Conservation (phyloP, 2,797 vertebrate species). For the Spinibarbus caldwelli region DNA sequence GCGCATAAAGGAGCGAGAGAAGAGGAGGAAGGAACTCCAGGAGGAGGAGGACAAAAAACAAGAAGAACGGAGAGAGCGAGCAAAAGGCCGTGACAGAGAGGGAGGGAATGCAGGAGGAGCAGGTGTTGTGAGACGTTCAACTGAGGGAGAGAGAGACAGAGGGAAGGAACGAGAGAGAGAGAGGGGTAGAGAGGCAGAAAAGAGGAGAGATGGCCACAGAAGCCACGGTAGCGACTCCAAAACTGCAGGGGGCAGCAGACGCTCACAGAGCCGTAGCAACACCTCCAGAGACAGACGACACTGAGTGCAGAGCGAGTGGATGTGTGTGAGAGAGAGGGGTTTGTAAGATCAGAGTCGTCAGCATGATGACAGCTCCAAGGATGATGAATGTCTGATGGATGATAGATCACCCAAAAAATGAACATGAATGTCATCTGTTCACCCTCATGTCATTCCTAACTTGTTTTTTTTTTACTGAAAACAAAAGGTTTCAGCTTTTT, state of each 20-base stretch:
- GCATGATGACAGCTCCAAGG: neutral
- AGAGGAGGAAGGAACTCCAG: conserved; percentile 65
- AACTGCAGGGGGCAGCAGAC: conserved; percentile 69
- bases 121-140: conserved; percentile 51
- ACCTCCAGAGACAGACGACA: conserved; percentile 84
- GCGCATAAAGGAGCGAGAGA: conserved; percentile 87
- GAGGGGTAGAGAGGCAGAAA: conserved; percentile 72
- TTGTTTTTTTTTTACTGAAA: neutral
- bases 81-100: conserved; percentile 71
- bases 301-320: conserved; percentile 58
- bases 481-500: neutral
- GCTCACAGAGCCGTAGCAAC: conserved; percentile 88
- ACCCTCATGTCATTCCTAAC: neutral
- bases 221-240: conserved; percentile 71
- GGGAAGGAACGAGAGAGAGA: conserved; percentile 72
- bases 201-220: conserved; percentile 74
- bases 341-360: conserved; percentile 11
- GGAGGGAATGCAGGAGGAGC: conserved; percentile 57
- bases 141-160: conserved; percentile 64
- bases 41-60: conserved; percentile 69
- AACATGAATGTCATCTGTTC: neutral
- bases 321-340: neutral
- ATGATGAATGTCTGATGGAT: neutral
- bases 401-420: neutral
- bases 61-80: conserved; percentile 70